These are phyloP conservation scores for Pagrus major DNA, from an alignment of 2,113 vertebrate genomes.

Conservation along the genomic window DNA sequence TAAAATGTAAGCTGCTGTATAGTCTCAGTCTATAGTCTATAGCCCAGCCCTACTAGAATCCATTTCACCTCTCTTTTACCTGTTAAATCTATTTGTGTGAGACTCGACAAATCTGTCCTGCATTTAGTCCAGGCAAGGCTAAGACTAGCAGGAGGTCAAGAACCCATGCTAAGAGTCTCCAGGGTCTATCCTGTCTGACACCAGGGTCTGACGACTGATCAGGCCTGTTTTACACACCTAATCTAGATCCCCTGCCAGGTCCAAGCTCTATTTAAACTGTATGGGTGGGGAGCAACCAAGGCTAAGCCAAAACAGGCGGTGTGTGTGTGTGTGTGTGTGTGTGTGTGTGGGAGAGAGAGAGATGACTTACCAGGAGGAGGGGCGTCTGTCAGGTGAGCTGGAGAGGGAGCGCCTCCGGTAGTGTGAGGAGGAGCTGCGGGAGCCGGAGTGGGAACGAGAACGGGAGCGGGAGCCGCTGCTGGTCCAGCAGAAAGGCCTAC, in stretches of 20 bases:
- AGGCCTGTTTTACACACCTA: constrained; percentile 49
- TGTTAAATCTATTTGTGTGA: not conserved
- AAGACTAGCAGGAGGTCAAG: constrained; percentile 35
- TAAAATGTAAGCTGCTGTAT: too few relatives aligned
- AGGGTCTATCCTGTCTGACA: constrained; percentile 38
- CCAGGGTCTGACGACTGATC: constrained; percentile 49
- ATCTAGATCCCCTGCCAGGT: constrained; percentile 41
- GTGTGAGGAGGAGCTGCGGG: constrained; percentile 91
- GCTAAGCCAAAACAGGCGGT: constrained; percentile 13
- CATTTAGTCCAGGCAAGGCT: constrained; percentile 15
- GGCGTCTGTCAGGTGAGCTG: constrained; percentile 93
- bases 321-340: constrained; percentile 7
- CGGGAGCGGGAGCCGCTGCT: constrained; percentile 86
- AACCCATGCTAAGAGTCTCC: constrained; percentile 31
- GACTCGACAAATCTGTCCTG: constrained; percentile 17
- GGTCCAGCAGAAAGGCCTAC: constrained; percentile 90
- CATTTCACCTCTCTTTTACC: not conserved
- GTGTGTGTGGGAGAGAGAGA: not conserved
- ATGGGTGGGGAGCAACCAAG: constrained; percentile 28
- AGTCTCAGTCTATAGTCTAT: too few relatives aligned
- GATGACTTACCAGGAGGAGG: constrained; percentile 90
- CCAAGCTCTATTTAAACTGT: constrained; percentile 37
- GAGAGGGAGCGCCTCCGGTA: constrained; percentile 90
- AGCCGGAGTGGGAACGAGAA: constrained; percentile 86
- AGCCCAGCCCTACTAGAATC: too few relatives aligned